phyloP scores from a whole-genome alignment of 1,140 invertebrate species.

The Bombus waltoni region DNA sequence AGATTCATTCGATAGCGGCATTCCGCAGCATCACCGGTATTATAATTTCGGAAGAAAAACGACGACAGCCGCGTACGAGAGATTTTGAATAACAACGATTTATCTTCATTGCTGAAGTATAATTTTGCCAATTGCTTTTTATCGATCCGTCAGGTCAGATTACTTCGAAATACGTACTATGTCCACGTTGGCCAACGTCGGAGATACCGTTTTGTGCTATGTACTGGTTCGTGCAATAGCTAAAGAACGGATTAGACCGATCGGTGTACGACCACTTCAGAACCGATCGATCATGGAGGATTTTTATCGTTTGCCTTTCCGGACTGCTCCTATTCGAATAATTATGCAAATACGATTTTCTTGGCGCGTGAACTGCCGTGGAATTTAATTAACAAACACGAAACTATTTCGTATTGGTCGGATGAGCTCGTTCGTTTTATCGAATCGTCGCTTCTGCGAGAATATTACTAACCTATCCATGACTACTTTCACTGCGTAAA shows the following conservation, averaged over 20 bases:
- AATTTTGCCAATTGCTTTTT: conserved; percentile 65
- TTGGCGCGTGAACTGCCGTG: not conserved
- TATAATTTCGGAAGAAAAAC: not conserved
- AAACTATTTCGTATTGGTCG: not conserved
- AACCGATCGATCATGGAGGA: not conserved
- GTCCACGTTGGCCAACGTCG: not conserved
- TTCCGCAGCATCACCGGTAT: not conserved
- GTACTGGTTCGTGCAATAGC: conserved; percentile 36
- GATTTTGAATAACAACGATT: conserved; percentile 47
- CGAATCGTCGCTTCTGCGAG: no score
- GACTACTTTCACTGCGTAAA: not conserved
- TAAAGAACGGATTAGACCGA: conserved; percentile 49
- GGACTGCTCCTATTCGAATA: not conserved
- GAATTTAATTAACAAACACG: not conserved
- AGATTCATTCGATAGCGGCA: not conserved
- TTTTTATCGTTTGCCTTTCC: not conserved
- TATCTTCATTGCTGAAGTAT: conserved; percentile 57
- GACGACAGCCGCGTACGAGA: not conserved
- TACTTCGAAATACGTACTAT: conserved; percentile 16
- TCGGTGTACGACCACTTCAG: not conserved
- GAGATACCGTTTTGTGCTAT: conserved; percentile 5
- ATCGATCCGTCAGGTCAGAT: conserved; percentile 59
- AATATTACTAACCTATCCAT: no score
- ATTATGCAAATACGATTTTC: not conserved
- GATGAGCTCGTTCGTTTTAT: not conserved